Base-by-base conservation (phyloP, 1,140 invertebrate species). In the Odontomachus brunneus region DNA sequence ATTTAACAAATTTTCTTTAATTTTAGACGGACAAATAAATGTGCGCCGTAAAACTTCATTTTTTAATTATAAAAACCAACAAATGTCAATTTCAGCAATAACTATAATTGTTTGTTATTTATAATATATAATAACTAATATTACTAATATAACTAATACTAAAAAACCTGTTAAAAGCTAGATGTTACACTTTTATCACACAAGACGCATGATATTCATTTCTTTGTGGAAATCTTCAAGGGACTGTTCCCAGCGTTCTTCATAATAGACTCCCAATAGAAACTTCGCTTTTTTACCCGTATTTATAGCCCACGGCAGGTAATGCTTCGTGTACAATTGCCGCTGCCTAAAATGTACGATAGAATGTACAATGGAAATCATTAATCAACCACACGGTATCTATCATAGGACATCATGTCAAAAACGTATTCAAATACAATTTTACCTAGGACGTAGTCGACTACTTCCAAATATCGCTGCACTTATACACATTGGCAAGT, bases 211-310 rank as follows among this genome's bases (percentile, higher is more conserved):
- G 14, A 97, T 97, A 88, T 97, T 96, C 91, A 97, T 95, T 94
- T 98, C 97, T 81, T 94, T 94, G 86, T 97, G 95, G 86, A 99
- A 96, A 26, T 99, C 97, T 66, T 95, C 90, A 5, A 99, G 93
- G 51, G 97, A 94, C 93, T 99, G 97, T 65, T 99, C 97, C 98
- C 98, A 99, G 84, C 98, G 95, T 94, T 98, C 97, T 93, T 99
- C 99, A 95, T 97, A 99, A 94, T 98, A 99, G 57, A 99, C 94
- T 88, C 96, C 96, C 94, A 98, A 95, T 49, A 98, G 93, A 92
- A 97, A 97, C 84, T 97, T 96, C 17, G 97, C 95, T 88, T 96
- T 95, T 80, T 94, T 95, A 26, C 98, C 98, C 89, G 96, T 98
- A 89, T 95, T 93, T 5, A 99, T 95, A 14, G 98, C 98, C 98